Base-by-base conservation (phyloP, 2,888 invertebrate genomes). In the Pseudococcus longispinus region DNA sequence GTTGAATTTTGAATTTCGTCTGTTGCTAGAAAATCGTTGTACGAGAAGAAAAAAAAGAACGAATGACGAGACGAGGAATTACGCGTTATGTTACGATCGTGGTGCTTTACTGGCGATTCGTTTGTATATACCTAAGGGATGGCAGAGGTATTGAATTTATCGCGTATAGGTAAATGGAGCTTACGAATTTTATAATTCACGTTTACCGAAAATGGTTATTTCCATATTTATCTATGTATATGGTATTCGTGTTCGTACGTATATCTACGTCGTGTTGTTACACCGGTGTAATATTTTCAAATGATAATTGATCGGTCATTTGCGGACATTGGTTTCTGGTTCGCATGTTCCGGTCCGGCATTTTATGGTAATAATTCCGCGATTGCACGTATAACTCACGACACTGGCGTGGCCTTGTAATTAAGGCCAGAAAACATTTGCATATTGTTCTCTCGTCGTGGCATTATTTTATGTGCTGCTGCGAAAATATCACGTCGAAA, bases 241-340 rank as follows among this genome's bases (percentile, higher is more conserved):
- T 70, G 8, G 8, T 29, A 6, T 13, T 13, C 0, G 18, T 51
- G 51, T 4, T 18, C 18, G 65, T 65, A 65, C 29, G 29, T 29
- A 70, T 15, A 29, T 13, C 20, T 60, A 2, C 1, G 4, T 26
- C 74, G 29, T 74, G 74, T 65, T 26, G 23, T 6, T 51, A 51
- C 51, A 51, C 51, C 15, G n/a, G n/a, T 65, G 15, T 32, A 74
- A 74, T 74, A 74, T 74, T 74, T 74, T 37, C 74, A 74, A 74
- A 74, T 74, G 74, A 74, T 32, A 74, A 74, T 74, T 74, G 74
- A 74, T 74, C 32, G 74, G 74, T 74, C 32, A 32, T 74, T 74
- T 74, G 74, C 74, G 74, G 74, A 74, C 74, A 74, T 51, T 51
- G 51, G 51, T 51, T 51, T 51, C 37, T 74, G 37, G 74, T 74